phyloP scores from a whole-genome alignment of 2,797 vertebrate species.

The Philypnodon macrostomus region DNA sequence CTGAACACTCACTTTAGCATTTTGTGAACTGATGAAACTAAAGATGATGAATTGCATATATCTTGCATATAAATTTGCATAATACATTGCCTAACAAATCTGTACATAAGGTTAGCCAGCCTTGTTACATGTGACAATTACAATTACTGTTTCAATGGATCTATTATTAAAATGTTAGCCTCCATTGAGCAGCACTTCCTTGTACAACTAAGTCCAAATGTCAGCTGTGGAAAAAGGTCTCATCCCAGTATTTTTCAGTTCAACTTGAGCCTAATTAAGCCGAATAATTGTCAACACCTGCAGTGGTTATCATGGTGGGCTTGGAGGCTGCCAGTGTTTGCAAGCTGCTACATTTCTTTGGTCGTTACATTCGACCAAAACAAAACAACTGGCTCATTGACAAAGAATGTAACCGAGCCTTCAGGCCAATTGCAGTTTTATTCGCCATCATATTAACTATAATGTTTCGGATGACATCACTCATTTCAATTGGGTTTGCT shows the following conservation, averaged over 20 bases:
- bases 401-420: conserved; percentile 13
- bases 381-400: conserved; percentile 17
- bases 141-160: background rate
- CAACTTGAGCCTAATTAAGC: conserved; percentile 25
- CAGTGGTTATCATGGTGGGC: conserved; percentile 12
- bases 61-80: too few species aligned
- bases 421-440: conserved; percentile 16
- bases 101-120: background rate
- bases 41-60: too few species aligned
- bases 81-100: too few species aligned
- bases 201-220: background rate
- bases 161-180: background rate
- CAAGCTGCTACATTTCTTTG: conserved; percentile 2
- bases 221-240: conserved; percentile 9
- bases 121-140: background rate
- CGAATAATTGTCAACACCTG: conserved; percentile 26
- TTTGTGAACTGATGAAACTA: too few species aligned
- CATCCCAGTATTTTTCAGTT: conserved; percentile 10
- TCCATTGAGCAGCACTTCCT: background rate
- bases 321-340: conserved; percentile 1
- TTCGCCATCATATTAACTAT: conserved; percentile 24
- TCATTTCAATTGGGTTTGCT: conserved; percentile 21
- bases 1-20: too few species aligned
- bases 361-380: background rate
- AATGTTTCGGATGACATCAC: conserved; percentile 14